phyloP scores from a whole-genome alignment of 2,113 vertebrate genomes.

The Spea bombifrons region DNA sequence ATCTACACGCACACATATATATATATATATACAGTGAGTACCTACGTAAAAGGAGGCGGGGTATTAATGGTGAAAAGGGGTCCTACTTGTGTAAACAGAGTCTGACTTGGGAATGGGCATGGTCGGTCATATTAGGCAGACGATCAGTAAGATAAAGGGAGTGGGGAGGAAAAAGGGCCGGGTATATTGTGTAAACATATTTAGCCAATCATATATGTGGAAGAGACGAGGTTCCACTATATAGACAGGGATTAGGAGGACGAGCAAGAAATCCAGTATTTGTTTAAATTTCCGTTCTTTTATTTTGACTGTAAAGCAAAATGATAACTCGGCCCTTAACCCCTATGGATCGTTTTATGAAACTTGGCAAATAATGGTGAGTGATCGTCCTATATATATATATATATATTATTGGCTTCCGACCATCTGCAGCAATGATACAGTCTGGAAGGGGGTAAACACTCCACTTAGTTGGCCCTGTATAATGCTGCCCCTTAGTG shows the following conservation, averaged over 20 bases:
- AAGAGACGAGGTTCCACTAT: too few species aligned
- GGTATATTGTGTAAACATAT: too few species aligned
- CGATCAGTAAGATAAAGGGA: not conserved
- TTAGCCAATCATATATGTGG: too few species aligned
- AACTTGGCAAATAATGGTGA: not conserved
- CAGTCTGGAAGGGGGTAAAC: conserved; percentile 24
- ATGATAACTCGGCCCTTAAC: not conserved
- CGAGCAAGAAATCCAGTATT: not conserved
- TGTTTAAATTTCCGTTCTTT: not conserved
- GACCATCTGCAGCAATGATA: not conserved
- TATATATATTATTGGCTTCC: too few species aligned
- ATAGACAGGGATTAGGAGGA: too few species aligned
- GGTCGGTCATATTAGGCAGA: not conserved
- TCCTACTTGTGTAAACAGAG: not conserved
- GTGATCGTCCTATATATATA: not conserved
- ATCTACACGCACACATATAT: conserved; percentile 32
- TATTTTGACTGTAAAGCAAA: not conserved
- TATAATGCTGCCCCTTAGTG: conserved; percentile 1
- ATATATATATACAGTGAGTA: conserved; percentile 42
- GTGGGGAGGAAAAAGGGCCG: not conserved
- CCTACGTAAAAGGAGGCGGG: conserved; percentile 8
- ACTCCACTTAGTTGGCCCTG: not conserved
- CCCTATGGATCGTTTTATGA: not conserved
- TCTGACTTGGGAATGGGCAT: not conserved
- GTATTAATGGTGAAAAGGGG: not conserved